Evolutionary conservation across 2,113 vertebrate species (phyloP).

Genomic region (pig (Sus scrofa)): T2T-Sscrofa CM000812.6:105287001-105287500

Average conservation of each 20-base stretch:
- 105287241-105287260: background rate
- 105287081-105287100: slow-evolving; percentile 14
- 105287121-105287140: background rate
- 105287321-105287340: background rate
- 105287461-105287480: background rate
- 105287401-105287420: background rate
- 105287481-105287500: background rate
- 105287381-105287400: background rate
- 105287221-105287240: background rate
- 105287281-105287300: background rate
- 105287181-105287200: background rate
- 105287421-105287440: background rate
- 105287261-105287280: background rate
- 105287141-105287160: background rate
- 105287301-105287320: slow-evolving; percentile 15
- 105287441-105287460: background rate
- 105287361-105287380: background rate
- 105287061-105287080: background rate
- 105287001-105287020: background rate
- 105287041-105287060: slow-evolving; percentile 8
- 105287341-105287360: background rate
- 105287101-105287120: background rate
- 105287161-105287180: background rate
- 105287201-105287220: background rate
- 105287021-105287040: background rate